Evolutionary conservation across 2,113 vertebrate species (phyloP), one percentile per base, ranked within the genome.

Genomic region (Percopsis transmontana): DNA sequence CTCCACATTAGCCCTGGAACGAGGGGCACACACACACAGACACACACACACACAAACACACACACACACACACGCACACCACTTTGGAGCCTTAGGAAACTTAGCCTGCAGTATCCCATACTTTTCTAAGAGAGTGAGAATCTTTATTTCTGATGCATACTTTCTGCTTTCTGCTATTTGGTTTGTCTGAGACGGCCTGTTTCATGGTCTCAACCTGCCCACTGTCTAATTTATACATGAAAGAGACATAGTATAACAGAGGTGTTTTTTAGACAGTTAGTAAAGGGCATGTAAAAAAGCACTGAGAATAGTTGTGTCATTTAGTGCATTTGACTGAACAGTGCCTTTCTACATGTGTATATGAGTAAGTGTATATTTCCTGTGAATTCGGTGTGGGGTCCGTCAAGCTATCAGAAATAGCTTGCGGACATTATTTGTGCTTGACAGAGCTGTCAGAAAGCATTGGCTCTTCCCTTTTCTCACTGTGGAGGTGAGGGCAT

Each of bases 361-460:
- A 18, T 44, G 40, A 1, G 13, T 59, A 20, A 15, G 19, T 23
- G 19, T 27, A 15, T 47, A 21, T 27, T 20, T 47, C 38, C 38
- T 53, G 47, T 76, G 76, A 72, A 55, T 23, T 58, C 19, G 64
- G 71, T 59, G 72, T 58, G 21, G 24, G 47, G 11, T 57, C 39
- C 64, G 62, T 65, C 70, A 54, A 76, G 85, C 72, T 38, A 68
- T 62, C 61, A 58, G 66, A 73, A 68, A 77, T 79, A 80, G 80
- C 89, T 85, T 78, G 83, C 74, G 88, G 90, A 75, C 77, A 81
- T 81, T 77, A 85, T 78, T 89, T 83, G 73, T 86, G 88, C 87
- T 90, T 86, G 82, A 89, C 62, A 51, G 87, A 90, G 83, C 79
- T 91, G 90, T 92, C 90, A 91, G 87, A 91, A 89, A 76, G 72